Evolutionary conservation across 2,113 vertebrate genomes (phyloP).

Genomic region (Zonotrichia leucophrys): DNA sequence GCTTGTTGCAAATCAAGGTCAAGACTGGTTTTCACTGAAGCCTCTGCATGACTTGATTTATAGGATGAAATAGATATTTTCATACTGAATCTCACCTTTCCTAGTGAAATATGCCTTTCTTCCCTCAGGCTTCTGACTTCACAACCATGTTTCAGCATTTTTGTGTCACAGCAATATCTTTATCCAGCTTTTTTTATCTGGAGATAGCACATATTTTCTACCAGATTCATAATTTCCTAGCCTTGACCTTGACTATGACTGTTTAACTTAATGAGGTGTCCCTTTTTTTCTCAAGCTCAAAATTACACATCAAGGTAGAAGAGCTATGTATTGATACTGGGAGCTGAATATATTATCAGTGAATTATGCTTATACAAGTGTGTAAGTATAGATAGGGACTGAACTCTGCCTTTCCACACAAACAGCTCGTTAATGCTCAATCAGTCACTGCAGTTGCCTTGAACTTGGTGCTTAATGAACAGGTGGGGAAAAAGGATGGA

Average conservation of each 20-base stretch:
- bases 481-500: constrained; percentile 80
- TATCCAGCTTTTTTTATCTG: neutral
- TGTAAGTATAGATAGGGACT: constrained; percentile 62
- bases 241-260: constrained; percentile 62
- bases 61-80: neutral
- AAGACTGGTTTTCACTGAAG: neutral
- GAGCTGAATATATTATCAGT: constrained; percentile 63
- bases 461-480: constrained; percentile 79
- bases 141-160: neutral
- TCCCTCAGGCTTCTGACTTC: neutral
- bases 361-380: constrained; percentile 56
- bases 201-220: neutral
- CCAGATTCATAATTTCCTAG: neutral
- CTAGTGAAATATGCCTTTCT: neutral
- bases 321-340: constrained; percentile 36
- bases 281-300: constrained; percentile 40
- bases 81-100: neutral
- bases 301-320: constrained; percentile 60
- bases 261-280: constrained; percentile 55
- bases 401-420: constrained; percentile 59
- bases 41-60: accelerated
- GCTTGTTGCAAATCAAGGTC: neutral
- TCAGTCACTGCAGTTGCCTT: constrained; percentile 75
- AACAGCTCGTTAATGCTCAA: constrained; percentile 75
- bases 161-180: neutral